A percentile compares a stretch with the other conserved stretches of the same genome.
These are phyloP conservation scores for Gryllus longicercus DNA, from an alignment of 2,888 invertebrate species.

Conservation along the genomic window DNA sequence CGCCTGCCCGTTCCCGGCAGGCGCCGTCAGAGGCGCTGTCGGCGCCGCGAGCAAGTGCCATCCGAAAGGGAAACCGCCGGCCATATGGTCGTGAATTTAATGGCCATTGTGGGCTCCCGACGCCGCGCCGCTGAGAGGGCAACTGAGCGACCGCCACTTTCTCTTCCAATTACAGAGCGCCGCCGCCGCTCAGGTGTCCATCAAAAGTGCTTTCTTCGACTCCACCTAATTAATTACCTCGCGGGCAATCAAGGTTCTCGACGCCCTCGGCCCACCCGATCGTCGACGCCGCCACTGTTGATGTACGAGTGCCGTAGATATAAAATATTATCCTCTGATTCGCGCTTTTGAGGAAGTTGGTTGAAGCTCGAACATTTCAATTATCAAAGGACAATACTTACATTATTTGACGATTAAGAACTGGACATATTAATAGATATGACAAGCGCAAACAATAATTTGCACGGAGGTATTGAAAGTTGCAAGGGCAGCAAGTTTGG, in stretches of 20 bases:
- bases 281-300: no score
- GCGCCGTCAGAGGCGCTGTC: neutral
- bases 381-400: no score
- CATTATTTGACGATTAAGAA: no score
- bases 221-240: neutral
- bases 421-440: no score
- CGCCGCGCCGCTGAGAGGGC: neutral
- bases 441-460: no score
- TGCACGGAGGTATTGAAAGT: no score
- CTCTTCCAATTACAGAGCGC: neutral
- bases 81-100: constrained; percentile 17
- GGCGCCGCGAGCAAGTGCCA: neutral
- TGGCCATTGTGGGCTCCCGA: neutral
- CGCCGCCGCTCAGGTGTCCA: constrained; percentile 6
- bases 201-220: constrained; percentile 2
- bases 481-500: no score
- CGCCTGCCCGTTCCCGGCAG: neutral
- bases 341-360: no score
- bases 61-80: neutral
- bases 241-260: neutral
- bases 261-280: no score
- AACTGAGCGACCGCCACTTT: neutral
- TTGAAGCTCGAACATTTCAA: no score
- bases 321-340: no score
- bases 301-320: no score